phyloP scores from a whole-genome alignment of 1,140 invertebrate species.

The Eubasilissa regina region DNA sequence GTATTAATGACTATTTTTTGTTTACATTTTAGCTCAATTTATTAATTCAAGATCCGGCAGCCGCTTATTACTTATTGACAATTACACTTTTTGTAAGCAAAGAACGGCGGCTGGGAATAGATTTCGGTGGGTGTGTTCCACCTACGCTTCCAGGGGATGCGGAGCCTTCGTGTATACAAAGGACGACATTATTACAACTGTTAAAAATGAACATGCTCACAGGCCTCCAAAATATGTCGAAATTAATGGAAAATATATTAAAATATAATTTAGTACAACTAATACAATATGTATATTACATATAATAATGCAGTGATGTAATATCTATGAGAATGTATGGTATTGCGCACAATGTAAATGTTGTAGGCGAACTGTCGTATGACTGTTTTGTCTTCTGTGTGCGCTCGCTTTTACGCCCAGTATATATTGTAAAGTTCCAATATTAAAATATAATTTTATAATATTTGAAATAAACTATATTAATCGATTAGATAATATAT shows the following conservation, averaged over 20 bases:
- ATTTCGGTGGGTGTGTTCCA: conserved; percentile 21
- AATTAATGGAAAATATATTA: conserved; percentile 21
- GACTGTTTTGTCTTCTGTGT: too few species aligned
- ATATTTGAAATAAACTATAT: too few species aligned
- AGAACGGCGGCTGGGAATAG: not conserved
- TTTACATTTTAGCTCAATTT: not conserved
- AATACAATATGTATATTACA: too few species aligned
- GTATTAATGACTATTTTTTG: not conserved
- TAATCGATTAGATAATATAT: too few species aligned
- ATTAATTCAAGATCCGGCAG: not conserved
- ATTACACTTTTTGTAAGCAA: not conserved
- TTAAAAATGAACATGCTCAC: conserved; percentile 29
- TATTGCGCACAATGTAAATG: too few species aligned
- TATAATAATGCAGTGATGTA: too few species aligned
- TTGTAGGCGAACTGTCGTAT: too few species aligned
- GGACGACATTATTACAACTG: not conserved
- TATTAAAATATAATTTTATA: too few species aligned
- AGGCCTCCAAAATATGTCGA: conserved; percentile 8
- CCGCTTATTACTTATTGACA: not conserved
- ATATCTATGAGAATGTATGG: too few species aligned
- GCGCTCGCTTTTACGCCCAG: too few species aligned
- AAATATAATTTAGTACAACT: not conserved
- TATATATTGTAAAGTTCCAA: too few species aligned
- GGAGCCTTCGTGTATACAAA: conserved; percentile 9
- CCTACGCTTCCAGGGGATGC: not conserved